Evolutionary conservation across 2,888 invertebrate species (phyloP).

Genomic region (Trimorus sp.): DNA sequence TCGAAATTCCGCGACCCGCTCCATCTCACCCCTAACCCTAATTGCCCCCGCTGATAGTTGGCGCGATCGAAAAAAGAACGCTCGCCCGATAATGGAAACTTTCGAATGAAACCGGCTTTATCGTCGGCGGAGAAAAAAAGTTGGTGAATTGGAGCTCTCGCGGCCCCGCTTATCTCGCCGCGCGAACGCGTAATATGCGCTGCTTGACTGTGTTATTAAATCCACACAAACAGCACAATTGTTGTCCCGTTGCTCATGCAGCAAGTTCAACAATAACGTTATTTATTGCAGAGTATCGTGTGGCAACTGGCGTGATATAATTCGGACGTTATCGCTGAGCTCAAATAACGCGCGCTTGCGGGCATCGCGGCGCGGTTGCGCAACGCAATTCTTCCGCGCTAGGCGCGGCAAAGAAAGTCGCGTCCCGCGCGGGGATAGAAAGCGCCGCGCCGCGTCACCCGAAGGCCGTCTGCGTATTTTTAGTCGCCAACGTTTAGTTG

Average conservation of each 20-base stretch:
- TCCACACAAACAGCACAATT: slow-evolving; percentile 59
- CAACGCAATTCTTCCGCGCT: slow-evolving; percentile 7
- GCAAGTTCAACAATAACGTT: slow-evolving; percentile 59
- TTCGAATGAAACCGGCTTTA: slow-evolving; percentile 40
- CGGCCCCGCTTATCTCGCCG: slow-evolving; percentile 31
- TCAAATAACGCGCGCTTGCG: slow-evolving; percentile 36
- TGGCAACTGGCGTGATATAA: slow-evolving; percentile 44
- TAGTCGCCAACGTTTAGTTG: slow-evolving; percentile 81
- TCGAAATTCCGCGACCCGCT: too few relatives aligned
- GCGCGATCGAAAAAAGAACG: too few relatives aligned
- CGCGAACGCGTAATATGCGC: slow-evolving; percentile 50
- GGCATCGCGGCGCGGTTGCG: slow-evolving; percentile 18
- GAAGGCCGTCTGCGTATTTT: slow-evolving; percentile 80
- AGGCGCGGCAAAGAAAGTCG: too few relatives aligned
- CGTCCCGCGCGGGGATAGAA: too few relatives aligned
- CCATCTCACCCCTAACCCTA: too few relatives aligned
- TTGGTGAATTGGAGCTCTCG: slow-evolving; percentile 36
- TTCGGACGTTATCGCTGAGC: slow-evolving; percentile 34
- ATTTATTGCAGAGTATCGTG: slow-evolving; percentile 45
- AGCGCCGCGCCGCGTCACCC: slow-evolving; percentile 71
- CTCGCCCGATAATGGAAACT: slow-evolving; percentile 45
- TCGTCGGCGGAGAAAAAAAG: slow-evolving; percentile 49
- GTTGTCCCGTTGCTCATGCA: slow-evolving; percentile 52
- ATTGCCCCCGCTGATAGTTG: too few relatives aligned
- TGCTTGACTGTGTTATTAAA: slow-evolving; percentile 50